Base-by-base conservation (phyloP, 2,797 vertebrate genomes). In the Cossypha heuglini region DNA sequence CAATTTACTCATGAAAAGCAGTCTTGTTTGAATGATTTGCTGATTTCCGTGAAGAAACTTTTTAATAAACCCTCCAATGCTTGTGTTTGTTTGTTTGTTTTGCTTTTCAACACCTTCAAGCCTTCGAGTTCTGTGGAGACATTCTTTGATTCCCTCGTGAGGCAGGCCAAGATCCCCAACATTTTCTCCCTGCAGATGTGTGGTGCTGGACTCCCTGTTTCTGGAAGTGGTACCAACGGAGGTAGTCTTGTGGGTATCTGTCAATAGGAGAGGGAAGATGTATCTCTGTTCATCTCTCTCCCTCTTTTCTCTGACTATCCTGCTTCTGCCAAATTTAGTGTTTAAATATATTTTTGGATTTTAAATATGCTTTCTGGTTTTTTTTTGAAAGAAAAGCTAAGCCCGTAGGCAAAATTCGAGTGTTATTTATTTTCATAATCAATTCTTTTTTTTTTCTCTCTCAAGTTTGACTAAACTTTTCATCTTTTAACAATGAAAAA, bases 121-220 rank as follows among this genome's bases (percentile, higher is more conserved):
- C 99, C 99, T 0, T 99, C 99, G 67, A 98, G 98, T 31, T 98
- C 99, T 2, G 98, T 99, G 97, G 98, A 99, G 97, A 99, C 99
- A 0, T 99, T 99, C 98, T 99, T 99, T 85, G 98, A 99, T 93
- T 99, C 99, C 10, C 85, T 99, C 45, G 99, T 99, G 96, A 96
- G 90, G 14, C 98, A 99, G 97, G 98, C 98, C 16, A 97, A 97
- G 67, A 99, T 99, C 73, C 98, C 99, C 19, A 96, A 99, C 86
- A 67, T 99, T 46, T 99, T 99, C 96, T 99, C 99, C 95, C 98
- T 99, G 96, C 99, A 99, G 98, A 99, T 99, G 99, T 99, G 99
- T 13, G 99, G 99, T 8, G 98, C 98, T 37, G 98, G 99, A 79
- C 84, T 98, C 90, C 98, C 98, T 7, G 97, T 98, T 78, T 97